A percentile compares a stretch with the other conserved stretches of the same genome.
These are phyloP conservation scores for Dipodomys merriami DNA, from an alignment of 2,113 vertebrate genomes.

Conservation along the genomic window DNA sequence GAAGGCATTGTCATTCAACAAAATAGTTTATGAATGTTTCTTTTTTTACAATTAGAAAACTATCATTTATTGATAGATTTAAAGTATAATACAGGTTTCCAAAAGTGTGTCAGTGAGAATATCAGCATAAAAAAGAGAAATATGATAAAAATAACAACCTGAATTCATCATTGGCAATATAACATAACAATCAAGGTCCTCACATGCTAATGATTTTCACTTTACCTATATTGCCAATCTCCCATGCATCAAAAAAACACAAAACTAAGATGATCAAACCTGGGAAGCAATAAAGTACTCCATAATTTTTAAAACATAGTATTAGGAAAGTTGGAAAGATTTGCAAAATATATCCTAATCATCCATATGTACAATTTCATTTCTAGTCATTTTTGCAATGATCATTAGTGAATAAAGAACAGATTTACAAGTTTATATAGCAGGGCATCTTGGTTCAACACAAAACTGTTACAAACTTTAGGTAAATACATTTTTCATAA, in stretches of 20 bases:
- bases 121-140: conserved; percentile 90
- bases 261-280: conserved; percentile 76
- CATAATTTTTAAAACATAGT: conserved; percentile 54
- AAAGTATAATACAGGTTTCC: too few species aligned
- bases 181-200: conserved; percentile 90
- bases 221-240: conserved; percentile 79
- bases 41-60: too few species aligned
- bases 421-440: conserved; percentile 80
- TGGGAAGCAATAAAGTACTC: conserved; percentile 77
- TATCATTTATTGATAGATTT: too few species aligned
- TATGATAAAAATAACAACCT: conserved; percentile 91
- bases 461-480: conserved; percentile 53
- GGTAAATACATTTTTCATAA: too few species aligned
- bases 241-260: conserved; percentile 78
- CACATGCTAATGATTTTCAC: conserved; percentile 85
- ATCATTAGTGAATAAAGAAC: conserved; percentile 80
- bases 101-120: conserved; percentile 73
- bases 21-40: too few species aligned
- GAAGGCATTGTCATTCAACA: too few species aligned
- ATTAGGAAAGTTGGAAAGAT: too few species aligned
- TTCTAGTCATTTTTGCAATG: conserved; percentile 69
- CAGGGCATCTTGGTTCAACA: conserved; percentile 75
- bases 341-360: too few species aligned
- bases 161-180: conserved; percentile 88
- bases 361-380: too few species aligned